phyloP scores from a whole-genome alignment of 1,140 invertebrate genomes.

The Zophobas morio region DNA sequence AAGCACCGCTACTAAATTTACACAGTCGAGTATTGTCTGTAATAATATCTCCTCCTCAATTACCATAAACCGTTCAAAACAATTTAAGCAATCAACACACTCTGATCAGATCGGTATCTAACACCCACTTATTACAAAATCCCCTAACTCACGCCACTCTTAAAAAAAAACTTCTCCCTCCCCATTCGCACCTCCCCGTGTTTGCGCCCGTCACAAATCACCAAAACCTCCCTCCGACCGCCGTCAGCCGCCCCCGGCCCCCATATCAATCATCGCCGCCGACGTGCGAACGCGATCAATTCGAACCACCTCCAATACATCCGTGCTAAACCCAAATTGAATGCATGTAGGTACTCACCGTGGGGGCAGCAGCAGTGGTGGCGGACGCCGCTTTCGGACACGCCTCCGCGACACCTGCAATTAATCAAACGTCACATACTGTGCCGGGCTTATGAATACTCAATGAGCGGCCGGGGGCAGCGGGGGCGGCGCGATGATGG shows the following conservation, averaged over 20 bases:
- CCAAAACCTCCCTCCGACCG: neutral
- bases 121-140: too few relatives aligned
- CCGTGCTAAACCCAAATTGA: constrained; percentile 25
- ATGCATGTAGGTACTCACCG: constrained; percentile 50
- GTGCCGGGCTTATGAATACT: constrained; percentile 43
- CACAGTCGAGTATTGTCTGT: too few relatives aligned
- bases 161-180: too few relatives aligned
- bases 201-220: too few relatives aligned
- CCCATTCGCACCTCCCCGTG: too few relatives aligned
- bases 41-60: too few relatives aligned
- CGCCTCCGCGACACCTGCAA: constrained; percentile 56
- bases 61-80: too few relatives aligned
- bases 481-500: neutral
- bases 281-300: constrained; percentile 29
- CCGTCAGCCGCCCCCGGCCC: neutral
- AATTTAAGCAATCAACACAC: too few relatives aligned
- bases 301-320: neutral
- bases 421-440: constrained; percentile 47
- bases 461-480: constrained; percentile 4
- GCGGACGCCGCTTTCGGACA: constrained; percentile 46
- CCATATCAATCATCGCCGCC: constrained; percentile 10
- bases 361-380: constrained; percentile 45
- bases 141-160: too few relatives aligned
- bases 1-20: too few relatives aligned
- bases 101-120: too few relatives aligned